These are phyloP conservation scores for Cololabis saira DNA, from an alignment of 2,113 vertebrate genomes.

Conservation along the genomic window DNA sequence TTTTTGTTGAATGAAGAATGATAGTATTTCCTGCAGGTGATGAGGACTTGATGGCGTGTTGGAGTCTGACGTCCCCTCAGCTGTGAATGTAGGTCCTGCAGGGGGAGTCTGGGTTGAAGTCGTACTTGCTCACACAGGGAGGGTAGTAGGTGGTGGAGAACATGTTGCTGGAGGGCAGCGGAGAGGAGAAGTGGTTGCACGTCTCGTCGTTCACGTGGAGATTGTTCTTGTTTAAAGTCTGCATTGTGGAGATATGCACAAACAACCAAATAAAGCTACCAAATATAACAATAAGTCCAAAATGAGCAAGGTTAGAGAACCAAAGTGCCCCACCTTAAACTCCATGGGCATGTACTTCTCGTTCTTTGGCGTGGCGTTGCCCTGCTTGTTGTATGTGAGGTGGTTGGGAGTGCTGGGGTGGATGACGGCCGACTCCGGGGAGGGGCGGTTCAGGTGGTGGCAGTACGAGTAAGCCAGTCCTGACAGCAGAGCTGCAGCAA, in stretches of 20 bases:
- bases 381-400: conserved; percentile 89
- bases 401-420: conserved; percentile 96
- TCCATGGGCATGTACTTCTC: conserved; percentile 99
- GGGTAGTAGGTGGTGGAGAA: conserved; percentile 97
- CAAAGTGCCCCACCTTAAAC: conserved; percentile 87
- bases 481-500: conserved; percentile 90
- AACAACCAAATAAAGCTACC: background rate
- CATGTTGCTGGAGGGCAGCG: conserved; percentile 91
- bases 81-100: conserved; percentile 96
- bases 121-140: conserved; percentile 91
- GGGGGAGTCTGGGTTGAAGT: conserved; percentile 90
- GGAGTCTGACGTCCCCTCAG: conserved; percentile 76
- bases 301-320: too few species aligned
- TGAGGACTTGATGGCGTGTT: background rate
- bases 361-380: conserved; percentile 91
- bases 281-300: too few species aligned
- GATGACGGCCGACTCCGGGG: conserved; percentile 91
- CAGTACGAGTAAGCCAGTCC: conserved; percentile 89
- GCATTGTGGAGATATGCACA: background rate
- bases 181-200: conserved; percentile 89
- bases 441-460: conserved; percentile 89
- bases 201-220: conserved; percentile 92
- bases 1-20: background rate
- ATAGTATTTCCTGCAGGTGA: background rate
- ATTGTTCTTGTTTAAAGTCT: conserved; percentile 98